phyloP scores from a whole-genome alignment of 2,113 vertebrate species.

The Alethe diademata region DNA sequence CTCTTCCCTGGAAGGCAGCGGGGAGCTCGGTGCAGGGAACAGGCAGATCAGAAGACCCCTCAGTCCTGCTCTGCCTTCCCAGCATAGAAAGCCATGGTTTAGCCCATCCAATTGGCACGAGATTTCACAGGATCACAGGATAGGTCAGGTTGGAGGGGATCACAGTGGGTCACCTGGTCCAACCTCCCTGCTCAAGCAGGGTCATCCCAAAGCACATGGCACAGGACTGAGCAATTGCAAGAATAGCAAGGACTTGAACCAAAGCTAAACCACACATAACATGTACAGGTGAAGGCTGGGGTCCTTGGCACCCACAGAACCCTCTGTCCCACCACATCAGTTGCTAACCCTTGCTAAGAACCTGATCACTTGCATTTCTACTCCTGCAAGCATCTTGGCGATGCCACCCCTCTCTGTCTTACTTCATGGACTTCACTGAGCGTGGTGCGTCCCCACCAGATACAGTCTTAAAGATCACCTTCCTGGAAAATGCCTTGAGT shows the following conservation, averaged over 20 bases:
- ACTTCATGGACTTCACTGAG: neutral
- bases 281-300: fast-evolving
- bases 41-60: fast-evolving
- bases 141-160: neutral
- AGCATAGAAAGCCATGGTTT: neutral
- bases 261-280: neutral
- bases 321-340: neutral
- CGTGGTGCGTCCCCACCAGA: neutral
- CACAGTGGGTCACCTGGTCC: neutral
- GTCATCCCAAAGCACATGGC: neutral
- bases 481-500: neutral
- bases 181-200: neutral
- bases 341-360: neutral
- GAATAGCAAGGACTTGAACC: neutral
- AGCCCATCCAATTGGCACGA: fast-evolving
- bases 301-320: neutral
- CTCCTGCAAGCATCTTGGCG: neutral
- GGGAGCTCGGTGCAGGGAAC: fast-evolving
- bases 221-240: neutral
- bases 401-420: neutral
- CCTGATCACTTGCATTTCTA: neutral
- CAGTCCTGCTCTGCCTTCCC: neutral
- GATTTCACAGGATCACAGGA: neutral
- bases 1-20: neutral
- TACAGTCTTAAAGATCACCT: neutral